Evolutionary conservation across 2,113 vertebrate species (phyloP).

Genomic region (Lucifuga dentata): DNA sequence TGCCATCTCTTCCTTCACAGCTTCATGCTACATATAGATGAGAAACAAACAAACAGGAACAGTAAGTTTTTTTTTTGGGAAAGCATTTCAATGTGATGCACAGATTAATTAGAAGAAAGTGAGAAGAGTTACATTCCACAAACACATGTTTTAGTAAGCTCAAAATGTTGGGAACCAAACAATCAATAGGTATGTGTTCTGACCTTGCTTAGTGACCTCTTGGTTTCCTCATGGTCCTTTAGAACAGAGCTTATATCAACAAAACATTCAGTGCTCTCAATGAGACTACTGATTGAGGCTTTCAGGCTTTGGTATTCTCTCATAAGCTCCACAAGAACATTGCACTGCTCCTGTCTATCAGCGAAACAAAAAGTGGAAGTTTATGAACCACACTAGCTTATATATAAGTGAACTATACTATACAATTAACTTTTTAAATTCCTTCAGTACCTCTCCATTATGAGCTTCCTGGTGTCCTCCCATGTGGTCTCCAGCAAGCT

Average conservation of each 20-base stretch:
- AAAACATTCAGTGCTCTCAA: slow-evolving; percentile 86
- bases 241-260: slow-evolving; percentile 83
- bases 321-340: slow-evolving; percentile 87
- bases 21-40: slow-evolving; percentile 86
- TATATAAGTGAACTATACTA: background rate
- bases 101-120: background rate
- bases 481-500: slow-evolving; percentile 87
- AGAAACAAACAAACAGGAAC: background rate
- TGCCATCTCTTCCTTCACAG: slow-evolving; percentile 86
- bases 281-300: slow-evolving; percentile 82
- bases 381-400: background rate
- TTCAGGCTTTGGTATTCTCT: slow-evolving; percentile 91
- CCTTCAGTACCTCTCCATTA: slow-evolving; percentile 88
- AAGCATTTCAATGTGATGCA: too few relatives aligned
- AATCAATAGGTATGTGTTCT: slow-evolving; percentile 5
- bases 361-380: background rate
- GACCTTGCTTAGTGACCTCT: slow-evolving; percentile 89
- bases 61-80: too few relatives aligned
- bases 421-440: background rate
- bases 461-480: slow-evolving; percentile 90
- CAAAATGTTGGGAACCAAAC: background rate
- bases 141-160: background rate
- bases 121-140: background rate
- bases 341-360: slow-evolving; percentile 91
- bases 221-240: slow-evolving; percentile 91